Evolutionary conservation across 2,113 vertebrate genomes (phyloP).

Genomic region (cat (Felis catus)): DNA sequence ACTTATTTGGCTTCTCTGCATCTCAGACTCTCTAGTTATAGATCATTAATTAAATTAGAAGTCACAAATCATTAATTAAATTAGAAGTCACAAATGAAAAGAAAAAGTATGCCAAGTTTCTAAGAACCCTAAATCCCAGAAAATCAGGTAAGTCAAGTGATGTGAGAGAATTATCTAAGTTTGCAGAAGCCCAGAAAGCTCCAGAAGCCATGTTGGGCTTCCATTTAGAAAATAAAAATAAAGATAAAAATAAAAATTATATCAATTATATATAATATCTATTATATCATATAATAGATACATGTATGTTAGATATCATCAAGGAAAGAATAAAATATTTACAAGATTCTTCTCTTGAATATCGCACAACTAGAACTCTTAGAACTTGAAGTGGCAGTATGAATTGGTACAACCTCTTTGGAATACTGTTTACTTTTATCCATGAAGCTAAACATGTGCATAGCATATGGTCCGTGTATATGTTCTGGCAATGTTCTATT

Average conservation of each 20-base stretch:
- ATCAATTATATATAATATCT: too few species aligned
- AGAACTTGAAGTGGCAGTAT: neutral
- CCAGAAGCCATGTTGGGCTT: neutral
- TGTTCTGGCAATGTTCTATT: neutral
- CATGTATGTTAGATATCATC: neutral
- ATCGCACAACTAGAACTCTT: neutral
- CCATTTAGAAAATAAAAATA: neutral
- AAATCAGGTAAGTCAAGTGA: neutral
- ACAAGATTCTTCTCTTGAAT: neutral
- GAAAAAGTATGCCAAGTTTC: neutral
- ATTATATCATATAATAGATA: too few species aligned
- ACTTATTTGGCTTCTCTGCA: too few species aligned
- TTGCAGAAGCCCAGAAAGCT: neutral
- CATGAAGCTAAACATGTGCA: neutral
- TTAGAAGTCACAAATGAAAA: neutral
- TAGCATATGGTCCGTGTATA: neutral
- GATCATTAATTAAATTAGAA: neutral
- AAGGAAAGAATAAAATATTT: neutral
- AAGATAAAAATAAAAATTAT: too few species aligned
- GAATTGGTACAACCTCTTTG: neutral
- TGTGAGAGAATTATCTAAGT: neutral
- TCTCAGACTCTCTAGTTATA: neutral
- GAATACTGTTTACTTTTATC: neutral
- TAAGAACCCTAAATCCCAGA: neutral
- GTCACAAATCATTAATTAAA: neutral